phyloP scores from a whole-genome alignment of 1,140 invertebrate genomes.

The Macrotrachela quadricornifera region DNA sequence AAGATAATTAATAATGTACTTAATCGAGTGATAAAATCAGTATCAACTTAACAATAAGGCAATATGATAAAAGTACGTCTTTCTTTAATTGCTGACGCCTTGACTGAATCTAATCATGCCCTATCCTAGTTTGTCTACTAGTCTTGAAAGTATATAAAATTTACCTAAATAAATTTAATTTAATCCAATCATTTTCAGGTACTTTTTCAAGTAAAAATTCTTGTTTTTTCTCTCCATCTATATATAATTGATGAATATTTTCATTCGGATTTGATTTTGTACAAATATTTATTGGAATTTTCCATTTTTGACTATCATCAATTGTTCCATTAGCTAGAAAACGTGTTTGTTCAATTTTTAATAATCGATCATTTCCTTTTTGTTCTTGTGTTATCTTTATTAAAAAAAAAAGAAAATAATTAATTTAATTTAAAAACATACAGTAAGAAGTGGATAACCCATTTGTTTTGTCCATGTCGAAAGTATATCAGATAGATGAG shows the following conservation, averaged over 20 bases:
- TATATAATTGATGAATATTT: neutral
- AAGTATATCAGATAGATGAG: slow-evolving; percentile 65
- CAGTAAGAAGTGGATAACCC: slow-evolving; percentile 13
- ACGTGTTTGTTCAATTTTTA: slow-evolving; percentile 13
- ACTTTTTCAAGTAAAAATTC: slow-evolving; percentile 5
- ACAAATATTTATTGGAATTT: too few species aligned
- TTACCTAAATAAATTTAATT: neutral
- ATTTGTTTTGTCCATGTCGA: slow-evolving; percentile 77
- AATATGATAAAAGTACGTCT: too few species aligned
- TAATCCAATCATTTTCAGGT: slow-evolving; percentile 3
- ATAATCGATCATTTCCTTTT: neutral
- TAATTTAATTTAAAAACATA: slow-evolving; percentile 48
- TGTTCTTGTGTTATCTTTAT: too few species aligned
- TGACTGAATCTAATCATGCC: too few species aligned
- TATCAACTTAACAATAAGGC: too few species aligned
- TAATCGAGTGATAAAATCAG: too few species aligned
- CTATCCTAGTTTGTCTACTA: too few species aligned
- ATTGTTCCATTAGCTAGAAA: slow-evolving; percentile 52
- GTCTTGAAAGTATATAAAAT: too few species aligned
- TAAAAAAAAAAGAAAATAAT: slow-evolving; percentile 60
- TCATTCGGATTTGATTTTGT: neutral
- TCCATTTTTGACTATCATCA: slow-evolving; percentile 19
- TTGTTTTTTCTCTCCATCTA: neutral
- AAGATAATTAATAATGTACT: too few species aligned
- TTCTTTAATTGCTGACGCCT: too few species aligned